Base-by-base conservation (phyloP, 2,797 vertebrate species). In the Galagoides demidoff region DNA sequence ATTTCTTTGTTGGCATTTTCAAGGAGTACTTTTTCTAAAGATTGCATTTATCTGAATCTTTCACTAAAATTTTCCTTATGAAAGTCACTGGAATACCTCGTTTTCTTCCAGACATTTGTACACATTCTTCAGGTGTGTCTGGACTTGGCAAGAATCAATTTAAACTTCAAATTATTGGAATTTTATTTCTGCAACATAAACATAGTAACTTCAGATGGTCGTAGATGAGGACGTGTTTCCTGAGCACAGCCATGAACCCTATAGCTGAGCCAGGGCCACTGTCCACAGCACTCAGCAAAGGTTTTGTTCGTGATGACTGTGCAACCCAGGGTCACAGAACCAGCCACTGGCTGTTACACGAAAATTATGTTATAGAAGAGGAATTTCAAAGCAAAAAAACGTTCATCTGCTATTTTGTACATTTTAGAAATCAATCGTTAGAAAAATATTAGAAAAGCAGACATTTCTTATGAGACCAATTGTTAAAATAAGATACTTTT, bases 111-210 rank as follows among this genome's bases (percentile, higher is more conserved):
- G 9, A 82, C 37, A 39, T 85, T 43, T 92, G 25, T 16, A 86
- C 78, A 92, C 59, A 55, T 70, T 94, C n/a, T 94, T 84, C 57
- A n/a, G 31, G 0, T 29, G 31, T 83, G 11, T 79, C 59, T 87
- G 34, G 92, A 66, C 27, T 63, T 92, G 43, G 61, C 55, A 73
- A 84, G 61, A 27, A 25, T 81, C 59, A 71, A 78, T 52, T 89
- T 68, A 95, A 78, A 95, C 29, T 90, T 82, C 95, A 95, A 92
- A 93, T 85, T 97, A 94, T 95, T 94, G 85, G 94, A 94, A 25
- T 79, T 97, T 89, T 92, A 74, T 92, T 90, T 95, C 55, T n/a
- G 66, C 76, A 77, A 52, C 66, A 57, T 88, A 94, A 92, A 83
- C 85, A 68, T 66, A 27, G 5, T 70, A 34, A 92, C 63, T 96